phyloP scores from a whole-genome alignment of 2,888 invertebrate genomes.

The Allygus modestus region DNA sequence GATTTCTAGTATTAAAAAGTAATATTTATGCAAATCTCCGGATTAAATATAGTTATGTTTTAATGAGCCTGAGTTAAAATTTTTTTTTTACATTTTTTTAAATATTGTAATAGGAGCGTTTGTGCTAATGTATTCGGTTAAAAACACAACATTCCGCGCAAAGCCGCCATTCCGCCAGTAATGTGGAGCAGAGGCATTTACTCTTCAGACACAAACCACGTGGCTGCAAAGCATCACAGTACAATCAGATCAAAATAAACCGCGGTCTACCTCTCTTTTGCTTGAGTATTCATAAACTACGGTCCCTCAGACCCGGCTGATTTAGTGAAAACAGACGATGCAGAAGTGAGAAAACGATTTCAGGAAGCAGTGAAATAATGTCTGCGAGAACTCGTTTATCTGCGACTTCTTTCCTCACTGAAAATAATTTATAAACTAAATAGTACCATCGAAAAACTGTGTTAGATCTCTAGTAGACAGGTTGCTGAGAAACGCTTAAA shows the following conservation, averaged over 20 bases:
- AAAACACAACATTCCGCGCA: background rate
- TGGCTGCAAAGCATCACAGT: slow-evolving; percentile 12
- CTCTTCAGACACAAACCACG: slow-evolving; percentile 27
- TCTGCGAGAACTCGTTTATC: background rate
- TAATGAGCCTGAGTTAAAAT: too few relatives aligned
- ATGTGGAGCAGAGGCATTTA: background rate
- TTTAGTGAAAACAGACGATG: background rate
- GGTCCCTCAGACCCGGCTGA: background rate
- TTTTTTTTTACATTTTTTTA: too few relatives aligned
- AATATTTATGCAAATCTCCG: too few relatives aligned
- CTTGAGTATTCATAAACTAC: background rate
- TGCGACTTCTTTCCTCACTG: too few relatives aligned
- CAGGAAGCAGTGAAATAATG: background rate
- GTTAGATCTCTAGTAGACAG: too few relatives aligned
- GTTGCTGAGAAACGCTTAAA: too few relatives aligned
- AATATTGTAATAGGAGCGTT: too few relatives aligned
- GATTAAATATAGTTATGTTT: too few relatives aligned
- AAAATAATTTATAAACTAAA: too few relatives aligned
- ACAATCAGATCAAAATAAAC: slow-evolving; percentile 52
- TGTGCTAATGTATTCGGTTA: background rate
- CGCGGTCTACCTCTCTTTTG: slow-evolving; percentile 2
- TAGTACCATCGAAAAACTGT: too few relatives aligned
- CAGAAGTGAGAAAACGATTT: background rate
- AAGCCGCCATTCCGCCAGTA: background rate
- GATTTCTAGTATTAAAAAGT: too few relatives aligned